Evolutionary conservation across 2,113 vertebrate species (phyloP), one percentile per base, ranked within the genome.

Genomic region (Himantopus leucocephalus): DNA sequence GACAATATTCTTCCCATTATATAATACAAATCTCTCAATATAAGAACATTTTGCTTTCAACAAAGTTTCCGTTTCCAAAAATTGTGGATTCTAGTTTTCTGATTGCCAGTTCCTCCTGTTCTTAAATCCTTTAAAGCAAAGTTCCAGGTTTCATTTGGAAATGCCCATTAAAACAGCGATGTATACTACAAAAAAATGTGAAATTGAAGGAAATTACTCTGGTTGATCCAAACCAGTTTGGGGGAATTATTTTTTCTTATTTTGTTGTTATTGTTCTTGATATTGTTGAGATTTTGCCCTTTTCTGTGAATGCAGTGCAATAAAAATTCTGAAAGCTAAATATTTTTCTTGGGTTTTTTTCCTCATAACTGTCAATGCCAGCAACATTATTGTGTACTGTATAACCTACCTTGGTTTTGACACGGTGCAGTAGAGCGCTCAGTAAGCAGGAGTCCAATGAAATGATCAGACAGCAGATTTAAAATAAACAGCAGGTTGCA

Each of bases 391-490:
- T 7, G 2, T 17, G 6, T 22, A 48, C 34, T 53, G 15, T 60
- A 27, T 18, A 52, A 35, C 5, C 21, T 27, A 43, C 9, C 4
- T 53, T 1, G 0, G 6, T 86, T 73, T 60, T 78, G 37, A 37
- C 34, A 21, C 0, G 2, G 3, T 34, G 32, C 2, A 22, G 29
- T 7, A 56, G 24, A 34, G 9, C 68, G 11, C 21, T 41, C 14
- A 70, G 37, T 39, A 5, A 91, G 5, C 12, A 45, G n/a, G 52
- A 58, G 5, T 9, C 32, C 9, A 67, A 12, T 21, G 18, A 81
- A 60, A 63, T 7, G 2, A 27, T 75, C 23, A 75, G 30, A 29
- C 6, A 79, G 27, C 18, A 89, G 22, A 67, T 37, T 74, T 75
- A 8, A 90, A 78, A 81, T 19, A 45, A 84, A 23, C 10, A 70